A percentile compares a stretch with the other conserved stretches of the same genome.
Conservation (phyloP, 2,888 invertebrate species). For the Teinopalpus imperialis region DNA sequence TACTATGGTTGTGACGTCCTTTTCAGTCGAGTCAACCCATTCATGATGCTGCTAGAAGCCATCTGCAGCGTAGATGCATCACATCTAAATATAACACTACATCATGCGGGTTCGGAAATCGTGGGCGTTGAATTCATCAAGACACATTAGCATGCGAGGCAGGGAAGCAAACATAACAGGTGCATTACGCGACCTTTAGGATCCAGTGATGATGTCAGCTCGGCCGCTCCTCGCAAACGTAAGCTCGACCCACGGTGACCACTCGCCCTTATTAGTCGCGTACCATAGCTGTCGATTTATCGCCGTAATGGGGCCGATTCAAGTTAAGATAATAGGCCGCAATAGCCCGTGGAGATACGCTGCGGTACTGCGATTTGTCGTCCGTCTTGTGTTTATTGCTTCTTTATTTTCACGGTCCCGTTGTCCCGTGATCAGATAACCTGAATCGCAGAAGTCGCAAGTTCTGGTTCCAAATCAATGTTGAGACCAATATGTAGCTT, state of each 20-base stretch:
- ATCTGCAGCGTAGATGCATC: too few relatives aligned
- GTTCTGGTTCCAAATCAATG: too few relatives aligned
- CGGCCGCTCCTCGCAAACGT: constrained; percentile 40
- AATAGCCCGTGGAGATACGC: too few relatives aligned
- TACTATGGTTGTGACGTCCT: too few relatives aligned
- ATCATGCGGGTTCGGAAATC: not conserved
- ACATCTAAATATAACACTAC: not conserved
- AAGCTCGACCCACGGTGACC: constrained; percentile 41
- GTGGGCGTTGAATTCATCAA: constrained; percentile 29
- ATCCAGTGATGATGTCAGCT: constrained; percentile 50
- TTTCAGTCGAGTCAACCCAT: too few relatives aligned
- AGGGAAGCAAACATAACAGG: constrained; percentile 31
- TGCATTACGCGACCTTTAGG: constrained; percentile 37
- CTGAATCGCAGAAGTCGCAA: too few relatives aligned
- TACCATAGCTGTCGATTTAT: constrained; percentile 27
- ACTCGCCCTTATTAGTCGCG: constrained; percentile 46
- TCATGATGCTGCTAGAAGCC: too few relatives aligned
- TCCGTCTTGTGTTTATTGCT: too few relatives aligned
- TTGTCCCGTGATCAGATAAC: too few relatives aligned
- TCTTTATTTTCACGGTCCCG: too few relatives aligned
- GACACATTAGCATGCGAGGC: constrained; percentile 26
- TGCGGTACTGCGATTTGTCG: too few relatives aligned
- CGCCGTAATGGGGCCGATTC: constrained; percentile 27
- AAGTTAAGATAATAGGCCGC: constrained; percentile 16
- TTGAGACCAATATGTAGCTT: too few relatives aligned